Evolutionary conservation across 2,113 vertebrate genomes (phyloP).

Genomic region (Carollia perspicillata): DNA sequence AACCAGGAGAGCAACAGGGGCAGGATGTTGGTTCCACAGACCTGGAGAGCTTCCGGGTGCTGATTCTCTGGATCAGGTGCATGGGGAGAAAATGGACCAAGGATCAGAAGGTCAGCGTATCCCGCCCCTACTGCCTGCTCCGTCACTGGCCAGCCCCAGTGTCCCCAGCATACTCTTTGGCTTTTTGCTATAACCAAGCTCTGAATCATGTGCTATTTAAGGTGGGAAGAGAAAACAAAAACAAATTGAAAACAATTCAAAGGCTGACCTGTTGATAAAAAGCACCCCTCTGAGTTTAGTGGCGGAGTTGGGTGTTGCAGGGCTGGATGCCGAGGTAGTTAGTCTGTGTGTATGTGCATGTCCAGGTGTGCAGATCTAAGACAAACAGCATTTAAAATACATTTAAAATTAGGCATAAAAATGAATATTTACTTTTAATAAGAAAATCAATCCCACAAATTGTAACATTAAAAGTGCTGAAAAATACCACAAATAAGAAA

Average conservation of each 20-base stretch:
- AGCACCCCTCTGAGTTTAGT: neutral
- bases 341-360: neutral
- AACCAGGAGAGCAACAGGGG: rapidly evolving
- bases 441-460: neutral
- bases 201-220: neutral
- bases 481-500: neutral
- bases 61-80: neutral
- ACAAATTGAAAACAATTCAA: neutral
- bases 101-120: neutral
- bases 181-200: neutral
- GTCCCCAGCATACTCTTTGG: neutral
- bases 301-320: neutral
- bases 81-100: neutral
- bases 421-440: neutral
- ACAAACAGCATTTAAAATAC: neutral
- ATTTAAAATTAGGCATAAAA: neutral
- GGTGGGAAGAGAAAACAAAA: neutral
- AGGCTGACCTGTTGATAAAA: neutral
- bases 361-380: neutral
- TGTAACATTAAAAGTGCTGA: neutral
- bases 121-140: neutral
- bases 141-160: neutral
- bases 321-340: neutral
- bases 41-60: neutral
- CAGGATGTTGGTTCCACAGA: neutral